Conservation (phyloP, 2,888 invertebrate species). For the Eupithecia tripunctaria region DNA sequence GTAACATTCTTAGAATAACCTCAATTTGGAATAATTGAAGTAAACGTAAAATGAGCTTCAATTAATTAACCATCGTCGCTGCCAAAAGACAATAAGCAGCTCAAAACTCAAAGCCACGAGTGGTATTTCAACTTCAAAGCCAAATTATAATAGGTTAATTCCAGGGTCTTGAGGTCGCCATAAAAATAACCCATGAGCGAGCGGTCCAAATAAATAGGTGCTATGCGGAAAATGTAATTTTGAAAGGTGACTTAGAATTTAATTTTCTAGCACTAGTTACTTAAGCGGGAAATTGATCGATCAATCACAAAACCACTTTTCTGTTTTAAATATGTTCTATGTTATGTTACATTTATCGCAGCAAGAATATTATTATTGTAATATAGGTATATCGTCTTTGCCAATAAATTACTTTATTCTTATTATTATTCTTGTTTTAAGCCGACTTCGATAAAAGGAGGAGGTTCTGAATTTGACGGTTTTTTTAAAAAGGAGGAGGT, state of each 20-base stretch:
- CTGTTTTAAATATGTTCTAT: not conserved
- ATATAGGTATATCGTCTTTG: too few relatives aligned
- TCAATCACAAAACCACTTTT: constrained; percentile 16
- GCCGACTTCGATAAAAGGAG: too few relatives aligned
- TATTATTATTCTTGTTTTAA: too few relatives aligned
- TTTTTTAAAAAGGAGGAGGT: too few relatives aligned
- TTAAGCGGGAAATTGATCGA: constrained; percentile 48
- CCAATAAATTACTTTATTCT: too few relatives aligned
- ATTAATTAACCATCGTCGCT: constrained; percentile 10
- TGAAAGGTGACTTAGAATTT: constrained; percentile 37
- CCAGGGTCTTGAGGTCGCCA: constrained; percentile 36
- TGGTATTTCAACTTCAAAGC: constrained; percentile 40
- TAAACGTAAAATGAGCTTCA: constrained; percentile 9
- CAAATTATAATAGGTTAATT: constrained; percentile 44
- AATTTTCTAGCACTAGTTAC: constrained; percentile 6
- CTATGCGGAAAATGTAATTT: constrained; percentile 39
- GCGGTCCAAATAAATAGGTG: constrained; percentile 38
- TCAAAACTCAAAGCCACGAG: constrained; percentile 19
- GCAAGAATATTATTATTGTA: too few relatives aligned
- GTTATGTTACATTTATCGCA: too few relatives aligned
- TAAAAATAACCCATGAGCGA: constrained; percentile 40
- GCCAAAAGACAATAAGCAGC: constrained; percentile 17
- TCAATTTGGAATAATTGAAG: not conserved
- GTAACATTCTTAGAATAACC: constrained; percentile 3
- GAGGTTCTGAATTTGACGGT: too few relatives aligned